Evolutionary conservation across 2,888 invertebrate species (phyloP), one percentile per base, ranked within the genome.

Genomic region (Lasioglossum oenotherae): DNA sequence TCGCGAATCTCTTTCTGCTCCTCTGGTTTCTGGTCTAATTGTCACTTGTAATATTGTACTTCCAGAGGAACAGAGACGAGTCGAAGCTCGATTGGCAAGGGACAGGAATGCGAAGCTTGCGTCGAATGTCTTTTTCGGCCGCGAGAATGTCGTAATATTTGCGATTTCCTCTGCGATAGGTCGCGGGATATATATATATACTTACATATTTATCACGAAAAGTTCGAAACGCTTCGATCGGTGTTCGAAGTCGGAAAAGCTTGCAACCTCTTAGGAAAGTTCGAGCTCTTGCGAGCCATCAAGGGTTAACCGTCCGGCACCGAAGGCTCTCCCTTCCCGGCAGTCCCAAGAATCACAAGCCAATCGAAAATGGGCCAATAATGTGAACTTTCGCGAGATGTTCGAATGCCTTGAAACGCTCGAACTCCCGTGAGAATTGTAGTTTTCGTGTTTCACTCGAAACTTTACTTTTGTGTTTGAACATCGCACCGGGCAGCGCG

Each of bases 311-410:
- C 64, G 64, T 64, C 64, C 64, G 64, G 64, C 64, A 64, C 64
- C 0, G 64, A 64, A 31, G 64, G 27, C 4, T 64, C 64, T 64
- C 64, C 64, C 64, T 64, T 31, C 64, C 64, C 64, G 64, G 27
- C 16, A 31, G 64, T 64, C 27, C 64, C 31, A 64, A 27, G 27
- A 27, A 64, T 64, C 64, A 64, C 31, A 64, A 64, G 64, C 64
- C 64, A 64, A 64, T 64, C 64, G 64, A 64, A 64, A 64, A 64
- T 31, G 64, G 64, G 64, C 64, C 64, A 64, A 64, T 64, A 64
- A 64, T 64, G 64, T 31, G 41, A 31, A 53, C 41, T 73, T 64
- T 64, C 64, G 64, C 64, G 27, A 16, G 31, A 64, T 16, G 64
- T 64, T 64, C 64, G 64, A 64, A 64, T 16, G 64, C 31, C 27